phyloP scores from a whole-genome alignment of 2,888 invertebrate genomes.

The Ischnus inquisitorius region DNA sequence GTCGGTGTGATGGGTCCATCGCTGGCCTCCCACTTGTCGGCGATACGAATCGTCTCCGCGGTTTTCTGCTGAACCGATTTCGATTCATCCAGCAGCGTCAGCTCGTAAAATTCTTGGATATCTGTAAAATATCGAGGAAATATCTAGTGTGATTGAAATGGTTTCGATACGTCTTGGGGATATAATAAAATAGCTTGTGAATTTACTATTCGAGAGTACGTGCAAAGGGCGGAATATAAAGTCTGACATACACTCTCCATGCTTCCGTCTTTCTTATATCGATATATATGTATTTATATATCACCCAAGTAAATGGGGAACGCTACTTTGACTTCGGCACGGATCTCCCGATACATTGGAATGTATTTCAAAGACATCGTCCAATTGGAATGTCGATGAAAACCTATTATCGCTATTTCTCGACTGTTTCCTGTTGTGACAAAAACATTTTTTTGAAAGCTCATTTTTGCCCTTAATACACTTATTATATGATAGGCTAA shows the following conservation, averaged over 20 bases:
- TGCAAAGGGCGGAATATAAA: neutral
- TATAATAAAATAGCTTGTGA: constrained; percentile 20
- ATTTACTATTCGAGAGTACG: constrained; percentile 13
- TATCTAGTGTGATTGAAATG: constrained; percentile 35
- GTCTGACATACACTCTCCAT: constrained; percentile 2
- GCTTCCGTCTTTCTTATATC: neutral
- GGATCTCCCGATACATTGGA: neutral
- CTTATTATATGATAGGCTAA: too few species aligned
- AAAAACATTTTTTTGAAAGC: neutral
- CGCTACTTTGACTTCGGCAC: neutral
- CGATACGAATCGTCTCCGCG: constrained; percentile 97
- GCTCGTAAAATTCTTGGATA: constrained; percentile 99
- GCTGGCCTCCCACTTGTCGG: constrained; percentile 95
- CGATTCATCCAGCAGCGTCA: constrained; percentile 97
- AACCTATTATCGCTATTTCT: neutral
- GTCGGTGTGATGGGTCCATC: constrained; percentile 88
- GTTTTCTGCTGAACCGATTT: constrained; percentile 98
- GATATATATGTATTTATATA: neutral
- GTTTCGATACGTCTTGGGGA: constrained; percentile 65
- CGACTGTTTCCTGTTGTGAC: neutral
- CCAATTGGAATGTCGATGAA: neutral
- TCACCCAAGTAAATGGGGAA: neutral
- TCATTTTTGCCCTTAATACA: neutral
- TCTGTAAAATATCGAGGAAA: constrained; percentile 88
- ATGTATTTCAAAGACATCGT: neutral